Evolutionary conservation across 2,113 vertebrate species (phyloP), one percentile per base, ranked within the genome.

Genomic region (Mus spicilegus): DNA sequence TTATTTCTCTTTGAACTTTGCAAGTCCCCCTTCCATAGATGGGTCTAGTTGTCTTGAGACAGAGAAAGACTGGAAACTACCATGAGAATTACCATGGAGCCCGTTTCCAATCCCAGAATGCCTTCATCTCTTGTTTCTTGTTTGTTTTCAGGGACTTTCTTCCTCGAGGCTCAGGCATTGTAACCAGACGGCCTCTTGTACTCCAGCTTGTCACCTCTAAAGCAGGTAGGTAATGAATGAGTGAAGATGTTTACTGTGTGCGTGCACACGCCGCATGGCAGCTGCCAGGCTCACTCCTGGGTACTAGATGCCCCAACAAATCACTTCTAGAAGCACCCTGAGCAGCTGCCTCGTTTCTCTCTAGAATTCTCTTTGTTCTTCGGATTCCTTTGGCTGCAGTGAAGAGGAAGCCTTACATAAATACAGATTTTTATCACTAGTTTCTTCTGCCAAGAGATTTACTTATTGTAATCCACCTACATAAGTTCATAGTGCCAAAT

Each of bases 191-290:
- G 28, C 99, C 99, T 2, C 93, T 99, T 84, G 98, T 99, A 51
- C 91, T 99, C 54, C 99, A 99, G 80, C 99, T 99, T 72, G 98
- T 99, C 86, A 99, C 98, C 96, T 98, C 98, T n/a, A 99, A 98
- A 97, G 98, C 98, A 98, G 99, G 99, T 99, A 98, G 98, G 99
- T 99, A 98, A 98, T 19, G 26, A 16, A 98, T 19, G 30, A 12
- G 4, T 26, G 28, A 51, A 7, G 51, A 4, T 33, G 49, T 54
- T 91, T 69, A 17, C 73, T 22, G 36, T 20, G 2, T 11, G 49
- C 13, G 1, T 49, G 17, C 0, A 5, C 6, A 13, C 6, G 1
- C 51, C 28, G 0, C 14, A 0, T 14, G 51, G 3, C 82, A 5
- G 49, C 67, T 78, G 26, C 54, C 54, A 7, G 14, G 36, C 69